A percentile compares a stretch with the other conserved stretches of the same genome.
Conservation (phyloP, 2,797 vertebrate genomes). For the Rhabdomys pumilio region DNA sequence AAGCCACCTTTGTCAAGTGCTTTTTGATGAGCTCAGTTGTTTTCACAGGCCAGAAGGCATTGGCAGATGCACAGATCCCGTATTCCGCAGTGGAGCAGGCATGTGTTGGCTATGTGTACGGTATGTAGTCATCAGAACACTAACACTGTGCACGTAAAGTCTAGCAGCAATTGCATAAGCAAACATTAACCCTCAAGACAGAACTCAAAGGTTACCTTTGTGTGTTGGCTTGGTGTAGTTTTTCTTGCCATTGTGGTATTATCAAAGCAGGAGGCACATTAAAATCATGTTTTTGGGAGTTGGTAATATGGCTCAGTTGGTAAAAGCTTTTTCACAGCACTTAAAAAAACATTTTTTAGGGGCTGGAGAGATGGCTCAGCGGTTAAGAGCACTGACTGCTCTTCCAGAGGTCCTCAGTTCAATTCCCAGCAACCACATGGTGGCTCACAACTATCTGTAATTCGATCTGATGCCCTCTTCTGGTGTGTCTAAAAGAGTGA, state of each 20-base stretch:
- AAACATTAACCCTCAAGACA: not conserved
- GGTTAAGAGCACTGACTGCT: no score
- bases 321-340: not conserved
- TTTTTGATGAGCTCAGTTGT: conserved; percentile 28
- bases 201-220: not conserved
- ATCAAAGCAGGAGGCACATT: conserved; percentile 46
- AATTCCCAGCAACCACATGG: no score
- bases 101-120: conserved; percentile 97
- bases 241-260: conserved; percentile 44
- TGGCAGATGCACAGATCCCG: conserved; percentile 94
- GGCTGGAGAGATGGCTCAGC: no score
- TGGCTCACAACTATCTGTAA: no score
- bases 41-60: conserved; percentile 93
- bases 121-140: conserved; percentile 88
- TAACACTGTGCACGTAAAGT: not conserved
- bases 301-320: not conserved
- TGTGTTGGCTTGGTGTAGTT: not conserved
- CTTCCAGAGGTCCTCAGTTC: no score
- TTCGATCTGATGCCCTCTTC: no score
- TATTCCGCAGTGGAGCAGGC: conserved; percentile 96
- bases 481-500: no score
- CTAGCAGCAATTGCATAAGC: not conserved
- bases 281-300: not conserved
- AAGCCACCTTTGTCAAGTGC: conserved; percentile 9
- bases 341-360: not conserved